A percentile compares a stretch with the other conserved stretches of the same genome.
Evolutionary conservation across 2,888 invertebrate species (phyloP).

Genomic region (Drosophila paracracens): DNA sequence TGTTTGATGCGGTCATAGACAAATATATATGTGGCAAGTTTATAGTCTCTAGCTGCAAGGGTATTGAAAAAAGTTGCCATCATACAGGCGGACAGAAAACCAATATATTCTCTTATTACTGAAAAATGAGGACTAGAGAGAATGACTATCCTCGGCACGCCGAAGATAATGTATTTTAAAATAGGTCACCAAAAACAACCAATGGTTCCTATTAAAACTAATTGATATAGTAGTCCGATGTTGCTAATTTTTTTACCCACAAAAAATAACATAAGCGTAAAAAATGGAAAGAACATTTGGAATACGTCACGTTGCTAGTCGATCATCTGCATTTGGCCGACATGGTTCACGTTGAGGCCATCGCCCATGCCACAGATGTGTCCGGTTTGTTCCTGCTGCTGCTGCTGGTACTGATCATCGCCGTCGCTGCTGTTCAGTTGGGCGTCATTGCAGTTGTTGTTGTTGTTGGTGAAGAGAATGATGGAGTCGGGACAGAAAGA

Average conservation of each 20-base stretch:
- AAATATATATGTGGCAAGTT: background rate
- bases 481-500: constrained; percentile 42
- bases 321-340: constrained; percentile 33
- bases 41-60: background rate
- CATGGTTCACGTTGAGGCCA: constrained; percentile 37
- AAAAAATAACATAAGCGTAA: background rate
- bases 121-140: constrained; percentile 28
- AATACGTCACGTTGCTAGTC: constrained; percentile 39
- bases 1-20: background rate
- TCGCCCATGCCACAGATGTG: constrained; percentile 61
- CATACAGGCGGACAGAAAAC: background rate
- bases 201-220: too few relatives aligned
- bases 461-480: constrained; percentile 41
- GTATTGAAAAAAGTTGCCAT: background rate
- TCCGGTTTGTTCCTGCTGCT: constrained; percentile 15
- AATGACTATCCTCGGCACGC: background rate
- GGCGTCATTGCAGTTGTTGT: constrained; percentile 12
- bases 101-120: background rate
- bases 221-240: too few relatives aligned
- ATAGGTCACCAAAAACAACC: background rate
- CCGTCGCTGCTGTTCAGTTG: constrained; percentile 8
- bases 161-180: background rate
- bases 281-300: background rate
- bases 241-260: too few relatives aligned
- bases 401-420: constrained; percentile 30